A percentile compares a stretch with the other conserved stretches of the same genome.
Conservation (phyloP, 2,797 vertebrate genomes). For the Molossus alvarezi region DNA sequence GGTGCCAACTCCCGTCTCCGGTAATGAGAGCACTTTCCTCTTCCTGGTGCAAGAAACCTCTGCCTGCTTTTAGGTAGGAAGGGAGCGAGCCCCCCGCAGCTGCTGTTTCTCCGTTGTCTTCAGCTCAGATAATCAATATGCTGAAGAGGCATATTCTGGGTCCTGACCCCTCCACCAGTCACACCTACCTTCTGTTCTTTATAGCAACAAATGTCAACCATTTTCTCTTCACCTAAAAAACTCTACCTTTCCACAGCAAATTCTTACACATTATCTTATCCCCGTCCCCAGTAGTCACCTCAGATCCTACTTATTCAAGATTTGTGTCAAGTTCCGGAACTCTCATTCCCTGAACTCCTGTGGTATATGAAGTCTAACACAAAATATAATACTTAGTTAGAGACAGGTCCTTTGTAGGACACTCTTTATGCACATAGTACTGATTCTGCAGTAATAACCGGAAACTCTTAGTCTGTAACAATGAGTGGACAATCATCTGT, state of each 20-base stretch:
- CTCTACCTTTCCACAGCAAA: not conserved
- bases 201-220: not conserved
- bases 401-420: not conserved
- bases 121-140: not conserved
- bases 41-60: not conserved
- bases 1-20: not conserved
- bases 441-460: not conserved
- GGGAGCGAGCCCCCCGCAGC: not conserved
- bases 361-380: not conserved
- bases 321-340: not conserved
- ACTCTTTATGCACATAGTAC: not conserved
- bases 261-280: not conserved
- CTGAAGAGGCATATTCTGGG: not conserved
- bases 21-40: not conserved
- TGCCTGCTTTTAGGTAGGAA: not conserved
- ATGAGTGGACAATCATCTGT: not conserved
- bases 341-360: not conserved
- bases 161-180: not conserved
- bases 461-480: not conserved
- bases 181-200: not conserved
- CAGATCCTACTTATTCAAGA: constrained; percentile 3
- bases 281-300: not conserved
- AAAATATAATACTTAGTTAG: not conserved
- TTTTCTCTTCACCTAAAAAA: not conserved
- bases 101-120: not conserved